Base-by-base conservation (phyloP, 2,797 vertebrate genomes). In the Ptychadena robeensis region DNA sequence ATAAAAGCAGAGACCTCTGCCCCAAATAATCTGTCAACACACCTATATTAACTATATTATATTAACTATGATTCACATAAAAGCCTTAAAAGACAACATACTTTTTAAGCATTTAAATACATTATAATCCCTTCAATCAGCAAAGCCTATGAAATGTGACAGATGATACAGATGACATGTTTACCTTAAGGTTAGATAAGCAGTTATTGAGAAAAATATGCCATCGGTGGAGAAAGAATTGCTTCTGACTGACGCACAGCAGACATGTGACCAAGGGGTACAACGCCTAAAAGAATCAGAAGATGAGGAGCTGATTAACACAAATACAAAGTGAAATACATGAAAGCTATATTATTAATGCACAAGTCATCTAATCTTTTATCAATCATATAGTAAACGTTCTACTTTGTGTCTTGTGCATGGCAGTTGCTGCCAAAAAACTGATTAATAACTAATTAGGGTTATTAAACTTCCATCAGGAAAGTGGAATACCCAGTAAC, bases 201-300 rank as follows among this genome's bases (percentile, higher is more conserved):
- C 98, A 99, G 93, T 98, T 98, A 94, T 97, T 99, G 91, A 99
- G 97, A 91, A 99, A 99, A 91, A 99, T 86, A 89, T 99, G 96
- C 98, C 98, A 99, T 89, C 97, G 95, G 91, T 96, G 97, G 86
- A 99, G 93, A 87, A 99, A 99, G 88, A 99, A 95, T 87, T 96
- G 96, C 91, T 99, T 99, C 93, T 99, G 98, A 91, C 97, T 99
- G 92, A 99, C 98, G 83, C 98, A 99, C 84, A 99, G 95, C 82
- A 99, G 94, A 88, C 97, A 99, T 0, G 98, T 99, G 82, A 99
- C 96, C 93, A 99, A 91, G n/a, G 98, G 98, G 90, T 98, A 99
- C 89, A 99, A 91, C 75, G 98, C 98, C 98, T 99, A 90, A 86
- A 86, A 71, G 82, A 82, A 79, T 25, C 59, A 87, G 87, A 89